phyloP scores from a whole-genome alignment of 2,797 vertebrate species.

The Poecilia picta region DNA sequence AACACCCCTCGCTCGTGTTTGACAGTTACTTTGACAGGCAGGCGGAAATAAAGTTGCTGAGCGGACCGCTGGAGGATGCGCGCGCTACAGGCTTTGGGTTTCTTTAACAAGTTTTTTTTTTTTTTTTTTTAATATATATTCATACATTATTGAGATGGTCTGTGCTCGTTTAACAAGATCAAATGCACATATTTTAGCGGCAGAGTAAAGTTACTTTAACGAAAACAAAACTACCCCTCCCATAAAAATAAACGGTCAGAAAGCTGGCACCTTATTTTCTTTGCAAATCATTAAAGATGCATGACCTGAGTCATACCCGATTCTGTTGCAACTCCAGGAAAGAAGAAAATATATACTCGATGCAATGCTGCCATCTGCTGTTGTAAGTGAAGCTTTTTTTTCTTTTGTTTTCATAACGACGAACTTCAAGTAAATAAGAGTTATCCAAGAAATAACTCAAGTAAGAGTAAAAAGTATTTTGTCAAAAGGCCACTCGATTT shows the following conservation, averaged over 20 bases:
- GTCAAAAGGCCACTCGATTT: too few species aligned
- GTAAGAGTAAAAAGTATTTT: not conserved
- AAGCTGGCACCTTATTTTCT: slow-evolving; percentile 24
- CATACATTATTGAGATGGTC: not conserved
- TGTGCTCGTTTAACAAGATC: not conserved
- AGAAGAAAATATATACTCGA: not conserved
- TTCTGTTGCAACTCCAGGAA: slow-evolving; percentile 52
- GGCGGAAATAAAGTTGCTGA: slow-evolving; percentile 71
- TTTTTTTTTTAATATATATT: not conserved
- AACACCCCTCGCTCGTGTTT: slow-evolving; percentile 58
- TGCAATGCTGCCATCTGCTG: slow-evolving; percentile 68
- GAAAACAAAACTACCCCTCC: not conserved
- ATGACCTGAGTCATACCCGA: slow-evolving; percentile 54
- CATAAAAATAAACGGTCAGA: slow-evolving; percentile 1
- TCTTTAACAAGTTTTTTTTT: not conserved
- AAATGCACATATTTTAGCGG: not conserved
- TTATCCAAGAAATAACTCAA: not conserved
- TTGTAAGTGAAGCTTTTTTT: not conserved
- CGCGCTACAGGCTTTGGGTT: not conserved
- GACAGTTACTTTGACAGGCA: slow-evolving; percentile 71
- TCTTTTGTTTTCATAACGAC: not conserved
- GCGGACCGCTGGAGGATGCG: not conserved
- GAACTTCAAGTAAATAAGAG: not conserved
- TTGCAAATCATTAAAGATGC: slow-evolving; percentile 57
- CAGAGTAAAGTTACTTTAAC: not conserved